Conservation (phyloP, 2,888 invertebrate species). For the Eugnorisma glareosa region DNA sequence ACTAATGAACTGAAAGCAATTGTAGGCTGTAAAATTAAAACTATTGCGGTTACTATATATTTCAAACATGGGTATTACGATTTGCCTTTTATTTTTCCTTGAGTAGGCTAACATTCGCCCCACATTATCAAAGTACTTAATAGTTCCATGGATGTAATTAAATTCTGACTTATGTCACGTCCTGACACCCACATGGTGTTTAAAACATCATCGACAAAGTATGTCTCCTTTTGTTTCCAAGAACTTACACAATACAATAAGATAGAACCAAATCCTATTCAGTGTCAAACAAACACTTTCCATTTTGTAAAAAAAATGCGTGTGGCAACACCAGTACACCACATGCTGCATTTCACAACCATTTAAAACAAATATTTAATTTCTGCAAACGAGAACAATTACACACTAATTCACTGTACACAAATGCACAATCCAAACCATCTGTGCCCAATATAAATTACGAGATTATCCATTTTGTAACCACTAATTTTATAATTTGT, state of each 20-base stretch:
- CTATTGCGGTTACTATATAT: neutral
- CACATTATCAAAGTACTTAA: neutral
- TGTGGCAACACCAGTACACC: conserved; percentile 17
- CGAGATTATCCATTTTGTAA: conserved; percentile 50
- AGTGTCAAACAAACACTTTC: conserved; percentile 17
- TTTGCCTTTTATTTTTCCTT: neutral
- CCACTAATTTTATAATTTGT: conserved; percentile 39
- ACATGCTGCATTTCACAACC: conserved; percentile 26
- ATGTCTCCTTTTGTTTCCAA: conserved; percentile 35
- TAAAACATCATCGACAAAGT: neutral
- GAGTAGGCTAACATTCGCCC: neutral
- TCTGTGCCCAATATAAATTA: conserved; percentile 51
- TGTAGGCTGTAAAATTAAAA: neutral
- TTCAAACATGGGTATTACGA: too few species aligned
- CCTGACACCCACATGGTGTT: conserved; percentile 8
- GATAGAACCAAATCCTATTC: conserved; percentile 2
- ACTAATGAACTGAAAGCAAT: neutral
- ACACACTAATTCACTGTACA: conserved; percentile 40
- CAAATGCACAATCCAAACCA: conserved; percentile 43
- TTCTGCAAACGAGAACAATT: conserved; percentile 42
- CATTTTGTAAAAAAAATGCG: conserved; percentile 23
- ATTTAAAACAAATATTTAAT: conserved; percentile 40
- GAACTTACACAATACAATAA: conserved; percentile 36
- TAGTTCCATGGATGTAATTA: neutral
- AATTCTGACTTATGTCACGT: conserved; percentile 1